These are phyloP conservation scores for Aphyosemion australe DNA, from an alignment of 2,113 vertebrate species.

Conservation along the genomic window DNA sequence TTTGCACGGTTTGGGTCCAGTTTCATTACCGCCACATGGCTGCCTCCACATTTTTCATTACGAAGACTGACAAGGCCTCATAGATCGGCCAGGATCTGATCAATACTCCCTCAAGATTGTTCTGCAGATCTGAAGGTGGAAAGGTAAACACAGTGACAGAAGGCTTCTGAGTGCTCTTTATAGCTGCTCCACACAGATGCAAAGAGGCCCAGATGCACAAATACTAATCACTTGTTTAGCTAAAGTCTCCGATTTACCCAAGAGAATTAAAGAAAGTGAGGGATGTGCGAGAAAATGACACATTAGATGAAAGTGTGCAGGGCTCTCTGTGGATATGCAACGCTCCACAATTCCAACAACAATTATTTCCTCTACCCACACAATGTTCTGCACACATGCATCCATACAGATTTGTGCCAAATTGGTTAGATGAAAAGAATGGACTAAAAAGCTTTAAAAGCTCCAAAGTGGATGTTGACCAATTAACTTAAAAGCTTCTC, in stretches of 20 bases:
- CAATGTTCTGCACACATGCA: neutral
- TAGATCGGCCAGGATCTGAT: slow-evolving; percentile 22
- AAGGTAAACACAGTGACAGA: neutral
- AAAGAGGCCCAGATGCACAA: neutral
- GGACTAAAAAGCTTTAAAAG: slow-evolving; percentile 39
- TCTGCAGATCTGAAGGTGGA: neutral
- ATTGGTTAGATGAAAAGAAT: slow-evolving; percentile 28
- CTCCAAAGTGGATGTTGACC: slow-evolving; percentile 20
- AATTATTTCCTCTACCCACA: slow-evolving; percentile 20
- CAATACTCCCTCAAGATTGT: slow-evolving; percentile 11
- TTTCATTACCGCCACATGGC: neutral
- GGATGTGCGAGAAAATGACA: neutral
- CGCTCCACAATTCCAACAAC: neutral
- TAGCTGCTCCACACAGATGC: neutral
- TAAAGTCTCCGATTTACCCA: neutral
- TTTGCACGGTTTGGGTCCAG: slow-evolving; percentile 19
- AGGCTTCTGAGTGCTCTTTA: neutral
- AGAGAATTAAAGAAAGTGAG: neutral
- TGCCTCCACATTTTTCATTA: slow-evolving; percentile 34
- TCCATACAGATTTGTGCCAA: slow-evolving; percentile 12
- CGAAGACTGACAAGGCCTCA: slow-evolving; percentile 27
- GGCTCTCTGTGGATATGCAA: neutral
- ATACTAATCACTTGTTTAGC: neutral
- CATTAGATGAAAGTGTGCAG: too few relatives aligned
- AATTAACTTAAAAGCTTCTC: slow-evolving; percentile 41